phyloP scores from a whole-genome alignment of 2,113 vertebrate species.

The Azemiops feae region DNA sequence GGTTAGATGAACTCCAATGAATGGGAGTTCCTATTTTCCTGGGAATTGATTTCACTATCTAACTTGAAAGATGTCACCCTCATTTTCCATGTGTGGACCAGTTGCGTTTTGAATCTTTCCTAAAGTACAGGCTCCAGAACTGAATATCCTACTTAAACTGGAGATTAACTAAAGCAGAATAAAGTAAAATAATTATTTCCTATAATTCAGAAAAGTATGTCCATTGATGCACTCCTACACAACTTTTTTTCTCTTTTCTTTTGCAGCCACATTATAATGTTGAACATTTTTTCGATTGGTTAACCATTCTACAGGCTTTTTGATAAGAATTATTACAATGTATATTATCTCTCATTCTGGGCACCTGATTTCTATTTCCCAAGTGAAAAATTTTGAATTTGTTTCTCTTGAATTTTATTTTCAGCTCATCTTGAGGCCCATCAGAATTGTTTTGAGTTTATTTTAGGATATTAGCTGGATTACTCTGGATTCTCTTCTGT shows the following conservation, averaged over 20 bases:
- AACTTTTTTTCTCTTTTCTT: not conserved
- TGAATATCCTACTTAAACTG: not conserved
- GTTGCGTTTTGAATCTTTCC: not conserved
- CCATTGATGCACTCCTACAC: not conserved
- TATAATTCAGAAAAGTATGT: not conserved
- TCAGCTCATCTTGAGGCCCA: not conserved
- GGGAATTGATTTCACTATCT: not conserved
- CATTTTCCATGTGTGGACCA: not conserved
- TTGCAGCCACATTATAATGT: not conserved
- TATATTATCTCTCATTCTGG: not conserved
- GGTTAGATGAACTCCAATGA: not conserved
- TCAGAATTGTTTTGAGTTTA: not conserved
- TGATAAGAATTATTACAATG: not conserved
- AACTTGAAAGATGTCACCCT: not conserved
- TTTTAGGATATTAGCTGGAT: not conserved
- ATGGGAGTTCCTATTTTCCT: not conserved
- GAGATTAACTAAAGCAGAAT: not conserved
- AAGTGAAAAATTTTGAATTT: not conserved
- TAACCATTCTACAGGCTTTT: not conserved
- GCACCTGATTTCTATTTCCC: not conserved
- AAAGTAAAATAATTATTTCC: not conserved
- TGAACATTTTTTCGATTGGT: not conserved
- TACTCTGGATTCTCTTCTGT: not conserved
- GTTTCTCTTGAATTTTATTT: not conserved
- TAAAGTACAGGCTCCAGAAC: not conserved